Base-by-base conservation (phyloP, 2,113 vertebrate species). In the Mesocricetus auratus region DNA sequence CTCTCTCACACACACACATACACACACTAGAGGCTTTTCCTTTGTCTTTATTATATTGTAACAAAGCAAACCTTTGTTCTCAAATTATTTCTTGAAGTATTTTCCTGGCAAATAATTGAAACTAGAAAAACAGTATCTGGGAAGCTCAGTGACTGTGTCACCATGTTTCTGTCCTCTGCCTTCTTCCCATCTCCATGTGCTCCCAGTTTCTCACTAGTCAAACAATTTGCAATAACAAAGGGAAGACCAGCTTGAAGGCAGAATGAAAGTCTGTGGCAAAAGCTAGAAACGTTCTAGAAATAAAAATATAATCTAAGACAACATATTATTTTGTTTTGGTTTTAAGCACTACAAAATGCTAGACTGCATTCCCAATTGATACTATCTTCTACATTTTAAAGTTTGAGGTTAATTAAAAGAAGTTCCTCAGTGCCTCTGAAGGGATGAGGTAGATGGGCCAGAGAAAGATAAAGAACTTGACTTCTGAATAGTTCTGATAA, bases 31-130 rank as follows among this genome's bases (percentile, higher is more conserved):
- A 26, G 89, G 86, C 26, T 90, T 95, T 60, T 12, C 26, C 16
- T 78, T 92, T 47, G 26, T 85, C 3, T 86, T 92, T 66, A 42
- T 13, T 86, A 16, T 74, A 78, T 82, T 77, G 11, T 17, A 7
- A 71, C n/a, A 85, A 7, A 86, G 2, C 21, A 82, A 91, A 29
- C 26, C 31, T 86, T 69, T 56, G 88, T 19, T n/a, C 29, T 45
- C 85, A 45, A 39, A 91, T 86, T 47, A n/a, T 77, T 95, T 5
- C 10, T 66, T 75, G 10, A 89, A 75, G 39, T 50, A 3, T 50
- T 96, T 96, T 95, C 33, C 69, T 62, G 29, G 45, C 93, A 94
- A 94, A 66, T 53, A 50, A 47, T 7, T 93, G 58, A 90, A 79
- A 77, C 24, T 78, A 68, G 89, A 2, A 64, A 74, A 6, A 66